Base-by-base conservation (phyloP, 2,113 vertebrate species). In the Gallinago undulata region DNA sequence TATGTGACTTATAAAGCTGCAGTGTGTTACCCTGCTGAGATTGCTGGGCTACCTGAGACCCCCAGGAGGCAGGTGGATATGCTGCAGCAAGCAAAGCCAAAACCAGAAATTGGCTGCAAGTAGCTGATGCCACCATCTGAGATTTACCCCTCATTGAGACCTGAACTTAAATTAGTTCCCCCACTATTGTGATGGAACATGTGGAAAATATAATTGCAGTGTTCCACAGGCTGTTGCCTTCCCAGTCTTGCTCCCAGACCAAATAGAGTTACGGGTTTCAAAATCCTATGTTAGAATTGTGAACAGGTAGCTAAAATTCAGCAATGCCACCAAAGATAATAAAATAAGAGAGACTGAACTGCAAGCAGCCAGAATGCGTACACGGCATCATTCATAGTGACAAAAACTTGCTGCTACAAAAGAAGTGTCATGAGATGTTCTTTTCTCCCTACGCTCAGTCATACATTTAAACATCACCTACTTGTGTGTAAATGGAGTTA, bases 131-230 rank as follows among this genome's bases (percentile, higher is more conserved):
- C 72, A 28, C 21, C 41, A 33, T 5, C 50, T 57, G 19, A 31
- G 28, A 33, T 39, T 12, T 16, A 48, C 33, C 27, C 35, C 23
- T 73, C 73, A 10, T 1, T 3, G 9, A 57, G 22, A 75, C 43
- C 19, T 8, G 21, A 72, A 77, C 45, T 13, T 13, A 28, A 37
- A 18, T 56, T 7, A 31, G 9, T 7, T 43, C 68, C 67, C 35
- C 66, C 5, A n/a, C 16, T 25, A 9, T 1, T 5, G 9, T 7
- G 33, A 66, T 0, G 31, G 48, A 81, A 39, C 4, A 9, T 0
- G 10, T 23, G 23, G 68, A 50, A 83, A 74, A 70, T 2, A 11
- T 7, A 43, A 18, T 1, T 22, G 28, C 59, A 81, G 83, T 15
- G 53, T 68, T 88, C 45, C 68, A 50, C 53, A 76, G 37, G 2